A percentile compares a stretch with the other conserved stretches of the same genome.
Conservation (phyloP, 2,888 invertebrate genomes). For the Calameuta pallipes region DNA sequence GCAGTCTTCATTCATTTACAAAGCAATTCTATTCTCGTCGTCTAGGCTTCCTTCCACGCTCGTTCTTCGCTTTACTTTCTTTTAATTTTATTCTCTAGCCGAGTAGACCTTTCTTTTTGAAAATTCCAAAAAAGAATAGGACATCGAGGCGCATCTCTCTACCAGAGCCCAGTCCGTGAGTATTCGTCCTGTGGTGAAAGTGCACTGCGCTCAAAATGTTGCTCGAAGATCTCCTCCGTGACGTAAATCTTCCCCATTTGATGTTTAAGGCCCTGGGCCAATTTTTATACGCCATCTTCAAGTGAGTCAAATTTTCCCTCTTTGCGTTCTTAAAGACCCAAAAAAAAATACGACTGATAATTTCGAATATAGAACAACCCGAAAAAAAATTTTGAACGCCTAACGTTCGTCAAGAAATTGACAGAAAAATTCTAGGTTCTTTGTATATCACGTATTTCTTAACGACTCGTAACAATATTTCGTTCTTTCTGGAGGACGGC, state of each 20-base stretch:
- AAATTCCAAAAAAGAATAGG: not conserved
- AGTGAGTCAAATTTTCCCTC: not conserved
- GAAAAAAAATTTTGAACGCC: not conserved
- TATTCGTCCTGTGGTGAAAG: not conserved
- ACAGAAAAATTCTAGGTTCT: not conserved
- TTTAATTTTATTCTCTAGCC: not conserved
- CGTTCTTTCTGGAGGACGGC: conserved; percentile 10
- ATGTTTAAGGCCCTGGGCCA: not conserved
- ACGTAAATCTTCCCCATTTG: not conserved
- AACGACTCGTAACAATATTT: not conserved
- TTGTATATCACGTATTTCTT: not conserved
- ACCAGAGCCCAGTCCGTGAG: not conserved
- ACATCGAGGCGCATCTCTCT: not conserved
- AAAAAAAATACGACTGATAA: not conserved
- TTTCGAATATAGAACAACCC: not conserved
- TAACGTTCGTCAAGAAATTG: not conserved
- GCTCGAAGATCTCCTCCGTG: not conserved
- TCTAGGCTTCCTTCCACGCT: not conserved
- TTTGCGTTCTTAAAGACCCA: too few species aligned
- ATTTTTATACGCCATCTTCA: not conserved
- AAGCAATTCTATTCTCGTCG: not conserved
- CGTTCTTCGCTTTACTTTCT: not conserved
- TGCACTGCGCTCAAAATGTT: not conserved
- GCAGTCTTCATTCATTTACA: not conserved
- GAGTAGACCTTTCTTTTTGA: not conserved